Base-by-base conservation (phyloP, 2,797 vertebrate genomes). In the Eidolon dupreanum region DNA sequence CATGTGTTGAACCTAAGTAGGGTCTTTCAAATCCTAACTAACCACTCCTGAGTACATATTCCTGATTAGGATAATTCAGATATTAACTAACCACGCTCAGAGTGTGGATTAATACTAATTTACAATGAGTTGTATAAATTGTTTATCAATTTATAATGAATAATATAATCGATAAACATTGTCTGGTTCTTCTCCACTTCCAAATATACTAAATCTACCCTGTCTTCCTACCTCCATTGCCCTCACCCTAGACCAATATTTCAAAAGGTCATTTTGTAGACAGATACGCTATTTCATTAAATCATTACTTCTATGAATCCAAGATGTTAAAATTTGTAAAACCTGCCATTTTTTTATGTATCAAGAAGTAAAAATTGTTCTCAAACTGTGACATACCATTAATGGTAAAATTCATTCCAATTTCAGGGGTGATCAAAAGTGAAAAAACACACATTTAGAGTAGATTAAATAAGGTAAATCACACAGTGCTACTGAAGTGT, bases 371-470 rank as follows among this genome's bases (percentile, higher is more conserved):
- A 51, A 71, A 87, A 74, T 16, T 89, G 36, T 65, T 88, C 36
- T 53, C 53, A 70, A 88, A 82, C 26, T 94, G 51, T 81, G 46
- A 78, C 33, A 86, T 84, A 41, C 24, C 63, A 88, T 90, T 59
- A 88, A 71, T 43, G 13, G 26, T 74, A 94, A 93, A 79, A 90
- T 81, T 93, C 66, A 66, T 24, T 36, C 75, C 65, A 79, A 43
- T 73, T 84, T 95, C 49, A 85, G 41, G 85, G 26, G 6, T 79
- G 31, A 88, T 86, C 38, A 75, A 90, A 96, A 73, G 36, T 94
- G 36, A 2, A 70, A 78, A 90, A 65, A n/a, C 26, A 82, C 13
- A 38, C n/a, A 87, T 71, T 92, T 74, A 85, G 8, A 95, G 78
- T 31, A 81, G 19, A 66, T 73, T 77, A 95, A 95, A 41, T 75